Evolutionary conservation across 2,888 invertebrate genomes (phyloP), one percentile per base, ranked within the genome.

Genomic region (Pollenia labialis): DNA sequence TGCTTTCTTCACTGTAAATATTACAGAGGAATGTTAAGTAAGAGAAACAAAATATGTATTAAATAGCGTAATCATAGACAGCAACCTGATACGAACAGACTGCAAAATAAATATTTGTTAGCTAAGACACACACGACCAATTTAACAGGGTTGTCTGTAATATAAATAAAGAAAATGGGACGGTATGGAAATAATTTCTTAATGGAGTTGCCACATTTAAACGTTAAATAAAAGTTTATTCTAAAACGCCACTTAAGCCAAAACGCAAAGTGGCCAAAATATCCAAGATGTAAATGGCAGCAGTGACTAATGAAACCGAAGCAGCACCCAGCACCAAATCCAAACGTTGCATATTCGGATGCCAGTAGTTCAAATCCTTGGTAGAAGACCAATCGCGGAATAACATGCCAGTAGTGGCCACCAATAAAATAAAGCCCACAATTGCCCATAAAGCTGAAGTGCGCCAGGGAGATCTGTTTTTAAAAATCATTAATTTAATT

Each of bases 311-410:
- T 0, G 93, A 90, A 12, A 93, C 90, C 3, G 92, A 91, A 3
- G 93, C 93, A 4, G 93, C 87, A 3, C 90, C 92, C 89, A 93
- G 90, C 3, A 93, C 90, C 62, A 93, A 88, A 84, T 93, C 93
- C 90, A 93, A 89, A 58, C 93, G 92, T 83, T 92, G 92, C 90
- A 92, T 93, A 88, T 93, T 93, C 75, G 93, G 93, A 88, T 93
- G 93, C 93, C 93, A 93, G 75, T 92, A 92, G 80, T 92, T 93
- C 50, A 92, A 90, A 81, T 93, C 92, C 88, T 93, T 93, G 18
- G 92, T 92, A 54, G 90, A 91, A 42, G 91, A 90, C 93, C 93
- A 93, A 89, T 93, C 93, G 3, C 92, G 92, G 88, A 93, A 91
- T 18, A 93, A 87, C 52, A 91, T 87, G 2, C 91, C 90, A 6